Conservation (phyloP, 2,113 vertebrate species). For the Anolis sagrei region DNA sequence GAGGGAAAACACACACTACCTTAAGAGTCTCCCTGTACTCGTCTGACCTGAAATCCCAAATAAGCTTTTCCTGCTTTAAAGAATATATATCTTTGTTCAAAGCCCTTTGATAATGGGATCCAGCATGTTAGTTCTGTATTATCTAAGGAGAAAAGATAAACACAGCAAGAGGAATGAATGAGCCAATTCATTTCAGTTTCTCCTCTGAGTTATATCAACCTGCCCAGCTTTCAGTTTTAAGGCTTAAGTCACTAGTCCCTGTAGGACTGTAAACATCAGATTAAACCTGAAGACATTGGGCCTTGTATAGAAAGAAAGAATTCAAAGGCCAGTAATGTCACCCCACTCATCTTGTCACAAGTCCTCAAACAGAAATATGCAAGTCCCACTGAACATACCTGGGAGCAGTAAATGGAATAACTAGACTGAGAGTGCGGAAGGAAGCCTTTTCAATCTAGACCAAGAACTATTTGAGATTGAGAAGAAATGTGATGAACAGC, state of each 20-base stretch:
- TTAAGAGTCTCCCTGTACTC: slow-evolving; percentile 2
- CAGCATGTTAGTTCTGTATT: not conserved
- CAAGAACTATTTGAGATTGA: slow-evolving; percentile 62
- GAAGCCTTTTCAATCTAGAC: slow-evolving; percentile 28
- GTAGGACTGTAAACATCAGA: slow-evolving; percentile 10
- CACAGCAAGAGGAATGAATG: not conserved
- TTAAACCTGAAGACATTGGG: not conserved
- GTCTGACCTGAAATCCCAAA: accelerated
- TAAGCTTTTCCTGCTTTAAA: not conserved
- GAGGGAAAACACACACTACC: slow-evolving; percentile 28
- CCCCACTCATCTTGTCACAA: not conserved
- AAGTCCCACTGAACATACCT: not conserved
- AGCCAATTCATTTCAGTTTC: slow-evolving; percentile 19
- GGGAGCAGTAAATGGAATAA: not conserved
- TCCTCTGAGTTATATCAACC: not conserved
- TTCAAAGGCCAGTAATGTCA: not conserved
- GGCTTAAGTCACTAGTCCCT: not conserved
- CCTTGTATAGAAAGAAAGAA: accelerated
- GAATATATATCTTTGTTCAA: slow-evolving; percentile 23
- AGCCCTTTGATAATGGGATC: slow-evolving; percentile 37
- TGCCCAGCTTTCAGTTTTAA: not conserved
- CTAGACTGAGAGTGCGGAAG: not conserved
- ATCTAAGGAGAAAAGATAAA: not conserved
- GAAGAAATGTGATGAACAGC: slow-evolving; percentile 71
- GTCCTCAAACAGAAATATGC: accelerated